Conservation (phyloP, 1,140 invertebrate genomes). For the Adelges cooleyi region DNA sequence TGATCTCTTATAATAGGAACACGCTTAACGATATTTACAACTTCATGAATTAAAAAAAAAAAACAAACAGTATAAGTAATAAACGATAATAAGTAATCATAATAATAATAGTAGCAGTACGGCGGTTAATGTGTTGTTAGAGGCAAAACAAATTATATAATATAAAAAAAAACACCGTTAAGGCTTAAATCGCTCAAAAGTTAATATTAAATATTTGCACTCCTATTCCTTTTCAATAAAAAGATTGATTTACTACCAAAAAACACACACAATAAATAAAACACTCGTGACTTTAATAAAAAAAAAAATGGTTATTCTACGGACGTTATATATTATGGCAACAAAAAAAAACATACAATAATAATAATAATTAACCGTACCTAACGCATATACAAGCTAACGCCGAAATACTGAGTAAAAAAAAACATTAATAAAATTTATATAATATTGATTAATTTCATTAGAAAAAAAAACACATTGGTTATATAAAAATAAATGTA, state of each 20-base stretch:
- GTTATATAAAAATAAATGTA: too few species aligned
- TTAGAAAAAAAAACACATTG: too few species aligned
- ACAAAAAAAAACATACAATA: constrained; percentile 15
- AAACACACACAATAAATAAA: neutral
- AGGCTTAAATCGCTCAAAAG: too few species aligned
- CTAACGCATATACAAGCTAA: neutral
- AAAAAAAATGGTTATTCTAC: neutral
- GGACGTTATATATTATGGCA: constrained; percentile 5
- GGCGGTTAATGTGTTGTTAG: neutral
- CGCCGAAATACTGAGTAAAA: constrained; percentile 13
- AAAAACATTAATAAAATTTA: too few species aligned
- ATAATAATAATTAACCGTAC: neutral
- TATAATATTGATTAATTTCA: too few species aligned
- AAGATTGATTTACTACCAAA: too few species aligned
- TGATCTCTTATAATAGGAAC: constrained; percentile 28
- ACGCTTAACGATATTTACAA: constrained; percentile 23
- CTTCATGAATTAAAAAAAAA: neutral
- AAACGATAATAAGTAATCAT: neutral
- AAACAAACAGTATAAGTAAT: neutral
- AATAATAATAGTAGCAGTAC: neutral
- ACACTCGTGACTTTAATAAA: neutral
- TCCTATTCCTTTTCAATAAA: too few species aligned
- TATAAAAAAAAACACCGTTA: too few species aligned
- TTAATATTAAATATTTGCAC: too few species aligned
- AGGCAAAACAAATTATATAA: constrained; percentile 5